These are phyloP conservation scores for Calameuta filiformis DNA, from an alignment of 2,888 invertebrate genomes.

Conservation along the genomic window DNA sequence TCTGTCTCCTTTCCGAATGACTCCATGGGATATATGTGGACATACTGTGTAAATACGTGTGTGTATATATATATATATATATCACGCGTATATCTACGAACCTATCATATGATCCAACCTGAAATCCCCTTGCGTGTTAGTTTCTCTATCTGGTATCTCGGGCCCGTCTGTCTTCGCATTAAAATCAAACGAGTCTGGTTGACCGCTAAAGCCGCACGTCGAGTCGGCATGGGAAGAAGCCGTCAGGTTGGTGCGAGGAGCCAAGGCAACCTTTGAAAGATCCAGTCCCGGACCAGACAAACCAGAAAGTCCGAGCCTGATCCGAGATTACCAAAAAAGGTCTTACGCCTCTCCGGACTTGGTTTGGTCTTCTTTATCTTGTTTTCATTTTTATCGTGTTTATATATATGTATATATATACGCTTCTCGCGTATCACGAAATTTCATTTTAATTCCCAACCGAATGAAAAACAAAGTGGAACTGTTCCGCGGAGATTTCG, in stretches of 20 bases:
- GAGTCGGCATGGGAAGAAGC: neutral
- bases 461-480: slow-evolving; percentile 3
- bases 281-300: slow-evolving; percentile 45
- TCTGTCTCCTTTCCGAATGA: neutral
- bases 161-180: neutral
- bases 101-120: neutral
- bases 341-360: slow-evolving; percentile 38
- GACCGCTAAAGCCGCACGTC: neutral
- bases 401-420: neutral
- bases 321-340: slow-evolving; percentile 51
- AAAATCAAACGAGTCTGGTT: slow-evolving; percentile 5
- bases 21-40: neutral
- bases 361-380: slow-evolving; percentile 25
- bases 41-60: neutral
- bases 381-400: slow-evolving; percentile 17
- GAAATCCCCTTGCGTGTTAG: neutral
- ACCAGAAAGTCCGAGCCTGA: slow-evolving; percentile 37
- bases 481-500: neutral
- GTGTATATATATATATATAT: neutral
- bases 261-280: slow-evolving; percentile 44
- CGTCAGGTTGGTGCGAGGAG: slow-evolving; percentile 15
- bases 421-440: neutral
- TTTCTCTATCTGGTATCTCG: neutral
- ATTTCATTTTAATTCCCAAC: neutral
- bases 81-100: neutral